Evolutionary conservation across 2,113 vertebrate genomes (phyloP).

Genomic region (Bolborhynchus lineola): DNA sequence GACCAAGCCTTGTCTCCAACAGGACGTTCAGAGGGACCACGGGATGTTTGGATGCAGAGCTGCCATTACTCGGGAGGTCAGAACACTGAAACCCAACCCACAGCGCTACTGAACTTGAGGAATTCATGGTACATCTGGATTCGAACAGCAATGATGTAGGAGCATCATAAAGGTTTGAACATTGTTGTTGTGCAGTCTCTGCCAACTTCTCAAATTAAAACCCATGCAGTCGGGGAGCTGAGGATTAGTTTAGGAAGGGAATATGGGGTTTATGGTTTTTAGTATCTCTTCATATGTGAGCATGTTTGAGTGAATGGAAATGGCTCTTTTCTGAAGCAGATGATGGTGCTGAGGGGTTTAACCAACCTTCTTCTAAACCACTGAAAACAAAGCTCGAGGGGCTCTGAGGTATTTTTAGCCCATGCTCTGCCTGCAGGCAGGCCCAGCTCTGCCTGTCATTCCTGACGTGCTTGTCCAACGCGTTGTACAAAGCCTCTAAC

Average conservation of each 20-base stretch:
- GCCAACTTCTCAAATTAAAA: neutral
- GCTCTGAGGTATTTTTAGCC: conserved; percentile 2
- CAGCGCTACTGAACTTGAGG: rapidly evolving
- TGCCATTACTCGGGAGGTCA: neutral
- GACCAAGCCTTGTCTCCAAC: rapidly evolving
- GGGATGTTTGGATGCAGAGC: neutral
- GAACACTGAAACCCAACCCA: neutral
- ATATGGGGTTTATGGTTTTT: neutral
- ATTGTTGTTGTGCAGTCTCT: neutral
- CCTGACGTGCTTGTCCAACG: neutral
- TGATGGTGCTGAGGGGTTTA: neutral
- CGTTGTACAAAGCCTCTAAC: neutral
- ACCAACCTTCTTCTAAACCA: conserved; percentile 1
- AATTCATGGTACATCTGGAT: rapidly evolving
- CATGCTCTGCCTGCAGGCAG: neutral
- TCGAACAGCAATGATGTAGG: neutral
- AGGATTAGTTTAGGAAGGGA: neutral
- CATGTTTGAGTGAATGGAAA: neutral
- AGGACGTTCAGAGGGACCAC: neutral
- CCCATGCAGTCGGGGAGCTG: neutral
- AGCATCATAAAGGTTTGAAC: neutral
- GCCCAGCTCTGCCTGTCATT: neutral
- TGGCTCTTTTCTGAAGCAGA: neutral
- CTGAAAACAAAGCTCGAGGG: neutral
- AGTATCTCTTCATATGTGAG: neutral